Percentiles rank a stretch among this genome's conserved stretches.
Evolutionary conservation across 2,888 invertebrate genomes (phyloP).

Genomic region (Argyresthia goedartella): DNA sequence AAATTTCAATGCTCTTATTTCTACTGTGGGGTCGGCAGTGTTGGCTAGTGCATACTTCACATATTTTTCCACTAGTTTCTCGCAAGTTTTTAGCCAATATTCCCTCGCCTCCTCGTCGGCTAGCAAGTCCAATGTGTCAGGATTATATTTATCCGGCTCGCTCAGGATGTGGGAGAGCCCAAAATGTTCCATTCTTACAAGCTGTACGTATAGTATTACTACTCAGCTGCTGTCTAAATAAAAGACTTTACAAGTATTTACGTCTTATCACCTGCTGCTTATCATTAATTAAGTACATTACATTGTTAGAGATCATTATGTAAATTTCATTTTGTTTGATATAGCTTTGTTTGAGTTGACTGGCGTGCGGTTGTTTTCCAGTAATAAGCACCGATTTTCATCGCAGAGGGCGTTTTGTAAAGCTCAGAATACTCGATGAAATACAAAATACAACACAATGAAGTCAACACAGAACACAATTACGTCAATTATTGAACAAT

Average conservation of each 20-base stretch:
- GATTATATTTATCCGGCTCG: constrained; percentile 84
- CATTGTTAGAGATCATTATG: constrained; percentile 35
- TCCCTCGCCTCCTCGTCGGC: constrained; percentile 86
- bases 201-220: not conserved
- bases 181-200: constrained; percentile 49
- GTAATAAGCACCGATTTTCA: too few species aligned
- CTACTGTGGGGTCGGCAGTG: constrained; percentile 80
- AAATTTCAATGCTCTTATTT: constrained; percentile 84
- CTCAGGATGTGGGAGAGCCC: constrained; percentile 73
- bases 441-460: too few species aligned
- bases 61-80: constrained; percentile 87
- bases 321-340: constrained; percentile 28
- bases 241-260: constrained; percentile 14
- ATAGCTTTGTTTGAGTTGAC: not conserved
- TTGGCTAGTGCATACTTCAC: constrained; percentile 85
- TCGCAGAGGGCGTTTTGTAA: too few species aligned
- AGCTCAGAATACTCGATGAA: too few species aligned
- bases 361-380: too few species aligned
- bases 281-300: constrained; percentile 27
- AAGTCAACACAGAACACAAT: too few species aligned
- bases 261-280: constrained; percentile 44
- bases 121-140: constrained; percentile 93
- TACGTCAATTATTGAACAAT: too few species aligned
- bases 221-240: not conserved
- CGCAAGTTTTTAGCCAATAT: constrained; percentile 95